phyloP scores from a whole-genome alignment of 2,797 vertebrate genomes.

The Threskiornis aethiopicus region DNA sequence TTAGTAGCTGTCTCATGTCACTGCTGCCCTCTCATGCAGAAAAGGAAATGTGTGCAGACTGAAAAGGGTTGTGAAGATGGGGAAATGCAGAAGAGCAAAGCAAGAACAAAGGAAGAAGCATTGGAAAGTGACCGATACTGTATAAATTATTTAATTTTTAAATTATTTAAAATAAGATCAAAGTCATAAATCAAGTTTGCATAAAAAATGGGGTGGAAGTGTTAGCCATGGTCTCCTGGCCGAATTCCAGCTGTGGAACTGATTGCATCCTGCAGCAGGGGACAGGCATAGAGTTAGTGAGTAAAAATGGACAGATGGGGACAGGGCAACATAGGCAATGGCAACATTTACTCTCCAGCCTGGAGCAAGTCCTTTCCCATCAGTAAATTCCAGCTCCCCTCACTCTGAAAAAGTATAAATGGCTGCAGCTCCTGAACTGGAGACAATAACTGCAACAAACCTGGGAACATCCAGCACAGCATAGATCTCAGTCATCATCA shows the following conservation, averaged over 20 bases:
- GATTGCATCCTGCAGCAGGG: background rate
- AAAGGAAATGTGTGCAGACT: background rate
- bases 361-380: background rate
- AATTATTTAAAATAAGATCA: slow-evolving; percentile 62
- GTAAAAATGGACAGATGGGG: background rate
- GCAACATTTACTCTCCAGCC: background rate
- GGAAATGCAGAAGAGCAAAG: slow-evolving; percentile 1
- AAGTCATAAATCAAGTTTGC: slow-evolving; percentile 61
- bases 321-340: background rate
- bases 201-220: slow-evolving; percentile 35
- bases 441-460: background rate
- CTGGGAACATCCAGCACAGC: background rate
- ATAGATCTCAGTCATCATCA: background rate
- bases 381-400: background rate
- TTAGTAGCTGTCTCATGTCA: background rate
- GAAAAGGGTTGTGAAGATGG: background rate
- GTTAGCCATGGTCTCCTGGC: background rate
- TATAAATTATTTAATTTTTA: slow-evolving; percentile 60
- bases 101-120: slow-evolving; percentile 42
- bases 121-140: slow-evolving; percentile 39
- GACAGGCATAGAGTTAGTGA: background rate
- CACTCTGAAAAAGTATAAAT: background rate
- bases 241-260: slow-evolving; percentile 15
- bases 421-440: background rate
- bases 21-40: background rate